Conservation (phyloP, 2,888 invertebrate species). For the Drosophila formosana region DNA sequence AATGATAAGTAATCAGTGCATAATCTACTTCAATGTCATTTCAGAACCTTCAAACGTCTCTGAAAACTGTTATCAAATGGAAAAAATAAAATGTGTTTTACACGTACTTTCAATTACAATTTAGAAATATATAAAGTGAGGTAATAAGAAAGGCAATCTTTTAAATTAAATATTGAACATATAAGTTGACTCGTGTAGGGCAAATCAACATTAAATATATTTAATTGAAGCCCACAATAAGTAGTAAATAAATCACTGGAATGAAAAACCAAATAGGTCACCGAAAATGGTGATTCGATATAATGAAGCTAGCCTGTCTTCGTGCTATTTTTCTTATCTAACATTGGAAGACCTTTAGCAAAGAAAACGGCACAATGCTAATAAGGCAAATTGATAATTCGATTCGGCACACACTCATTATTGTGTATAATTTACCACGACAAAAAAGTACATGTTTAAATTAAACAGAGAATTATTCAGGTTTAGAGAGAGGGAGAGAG, state of each 20-base stretch:
- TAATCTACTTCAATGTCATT: constrained; percentile 19
- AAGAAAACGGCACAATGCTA: constrained; percentile 7
- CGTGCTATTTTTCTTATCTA: neutral
- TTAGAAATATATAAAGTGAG: neutral
- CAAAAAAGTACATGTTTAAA: constrained; percentile 9
- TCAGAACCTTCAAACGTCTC: constrained; percentile 1
- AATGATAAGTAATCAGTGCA: constrained; percentile 15
- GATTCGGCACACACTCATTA: constrained; percentile 2
- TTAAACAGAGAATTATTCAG: constrained; percentile 4
- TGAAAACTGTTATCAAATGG: neutral
- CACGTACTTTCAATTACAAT: constrained; percentile 6
- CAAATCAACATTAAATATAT: too few species aligned
- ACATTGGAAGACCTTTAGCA: neutral
- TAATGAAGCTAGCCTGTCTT: neutral
- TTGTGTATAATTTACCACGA: constrained; percentile 5
- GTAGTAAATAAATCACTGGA: neutral
- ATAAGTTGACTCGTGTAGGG: too few species aligned
- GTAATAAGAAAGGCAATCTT: neutral
- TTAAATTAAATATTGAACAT: too few species aligned
- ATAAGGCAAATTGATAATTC: constrained; percentile 11
- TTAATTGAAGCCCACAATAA: too few species aligned
- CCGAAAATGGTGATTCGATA: neutral
- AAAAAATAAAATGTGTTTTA: neutral
- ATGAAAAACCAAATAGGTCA: too few species aligned
- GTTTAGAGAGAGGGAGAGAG: constrained; percentile 2